Evolutionary conservation across 2,797 vertebrate genomes (phyloP), one percentile per base, ranked within the genome.

Genomic region (Loriculus beryllinus): DNA sequence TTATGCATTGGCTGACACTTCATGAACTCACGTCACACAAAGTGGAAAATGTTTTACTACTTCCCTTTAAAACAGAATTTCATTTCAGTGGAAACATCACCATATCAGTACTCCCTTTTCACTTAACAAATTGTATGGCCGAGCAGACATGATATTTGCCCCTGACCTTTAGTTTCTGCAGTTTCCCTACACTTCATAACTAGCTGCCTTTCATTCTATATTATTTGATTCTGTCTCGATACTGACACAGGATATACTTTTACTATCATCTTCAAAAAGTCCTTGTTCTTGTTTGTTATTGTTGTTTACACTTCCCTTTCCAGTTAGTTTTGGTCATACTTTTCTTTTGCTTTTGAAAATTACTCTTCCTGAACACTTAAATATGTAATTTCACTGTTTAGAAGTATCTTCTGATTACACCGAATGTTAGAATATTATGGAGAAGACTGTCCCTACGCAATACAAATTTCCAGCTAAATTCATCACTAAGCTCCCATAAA

Each of bases 11-110:
- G 25, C 51, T 83, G 52, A 43, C 9, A 19, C 54, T 54, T 67
- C 26, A 57, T 37, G 19, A 88, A 77, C 70, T 40, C 0, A 0
- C 0, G 0, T 45, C 26, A 40, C 47, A 56, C 3, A 2, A 80
- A 70, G 14, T 21, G 7, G 35, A 77, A 87, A 65, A 76, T 26
- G 7, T 51, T 70, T 63, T 31, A 35, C 0, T 59, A 86, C 35
- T 86, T 80, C 21, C 35, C 40, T 68, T 85, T 88, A 42, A 86
- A 80, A 83, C 4, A 40, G 8, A 67, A n/a, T 52, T 88, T 85
- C 43, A 42, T 75, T 85, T 92, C 17, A 16, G 83, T 70, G 35
- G n/a, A 75, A 90, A 54, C 6, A 16, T n/a, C 43, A 47, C 13
- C 3, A 18, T 8, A 48, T 25, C 20, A 49, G 54, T 89, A 65